Evolutionary conservation across 1,140 invertebrate species (phyloP).

Genomic region (Venustaconcha ellipsiformis): DNA sequence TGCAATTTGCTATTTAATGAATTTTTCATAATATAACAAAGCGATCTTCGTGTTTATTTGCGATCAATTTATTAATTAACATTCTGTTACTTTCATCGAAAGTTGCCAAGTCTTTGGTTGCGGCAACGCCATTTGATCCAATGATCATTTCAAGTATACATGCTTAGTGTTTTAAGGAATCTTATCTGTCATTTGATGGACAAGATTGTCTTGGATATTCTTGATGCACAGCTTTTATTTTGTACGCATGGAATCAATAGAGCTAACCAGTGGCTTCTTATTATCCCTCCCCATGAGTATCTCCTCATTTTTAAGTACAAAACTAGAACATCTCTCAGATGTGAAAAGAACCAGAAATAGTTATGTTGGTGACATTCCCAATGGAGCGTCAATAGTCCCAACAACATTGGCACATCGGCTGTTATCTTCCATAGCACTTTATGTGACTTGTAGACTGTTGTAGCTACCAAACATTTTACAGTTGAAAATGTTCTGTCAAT

Average conservation of each 20-base stretch:
- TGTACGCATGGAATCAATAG: conserved; percentile 5
- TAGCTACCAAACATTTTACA: conserved; percentile 21
- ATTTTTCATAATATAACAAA: neutral
- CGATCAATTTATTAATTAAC: neutral
- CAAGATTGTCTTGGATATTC: conserved; percentile 23
- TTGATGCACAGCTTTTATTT: conserved; percentile 12
- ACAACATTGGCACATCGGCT: conserved; percentile 4
- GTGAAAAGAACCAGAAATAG: conserved; percentile 24
- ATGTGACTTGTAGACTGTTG: conserved; percentile 17
- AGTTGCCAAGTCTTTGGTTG: conserved; percentile 1
- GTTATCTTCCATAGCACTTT: conserved; percentile 18
- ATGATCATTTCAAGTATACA: conserved; percentile 2
- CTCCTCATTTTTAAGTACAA: conserved; percentile 1
- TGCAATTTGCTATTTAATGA: conserved; percentile 6
- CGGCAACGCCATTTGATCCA: neutral
- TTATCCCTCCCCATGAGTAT: neutral
- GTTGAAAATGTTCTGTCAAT: conserved; percentile 22
- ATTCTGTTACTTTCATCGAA: conserved; percentile 7
- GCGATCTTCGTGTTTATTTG: conserved; percentile 1
- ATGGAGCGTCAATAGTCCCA: conserved; percentile 25
- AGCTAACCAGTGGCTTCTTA: neutral
- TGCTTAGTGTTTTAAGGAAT: conserved; percentile 2
- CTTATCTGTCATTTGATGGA: conserved; percentile 16
- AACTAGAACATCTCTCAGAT: neutral
- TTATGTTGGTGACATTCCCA: conserved; percentile 22